Evolutionary conservation across 1,140 invertebrate genomes (phyloP), one percentile per base, ranked within the genome.

Genomic region (Drosophila varians): DNA sequence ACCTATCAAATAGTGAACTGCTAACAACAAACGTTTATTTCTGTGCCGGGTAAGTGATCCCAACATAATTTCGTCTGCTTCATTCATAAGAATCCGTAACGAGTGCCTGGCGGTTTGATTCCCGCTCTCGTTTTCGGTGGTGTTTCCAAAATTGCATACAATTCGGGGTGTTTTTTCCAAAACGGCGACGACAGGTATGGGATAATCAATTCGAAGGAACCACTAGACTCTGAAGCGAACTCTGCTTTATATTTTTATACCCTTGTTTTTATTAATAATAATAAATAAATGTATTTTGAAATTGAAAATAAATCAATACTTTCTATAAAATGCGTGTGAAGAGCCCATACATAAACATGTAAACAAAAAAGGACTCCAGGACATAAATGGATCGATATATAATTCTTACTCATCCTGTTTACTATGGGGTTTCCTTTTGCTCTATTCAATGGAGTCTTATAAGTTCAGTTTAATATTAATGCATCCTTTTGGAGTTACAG

Each of bases 101-200:
- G 62, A 40, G 34, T 61, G 76, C 55, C 76, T 61, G 69, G 72
- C 65, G 56, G 19, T 58, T 52, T 51, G 48, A 12, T 47, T 77
- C n/a, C 25, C 38, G 53, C 57, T 76, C 51, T 56, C 65, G 69
- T 61, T 86, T 58, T 53, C 65, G 80, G 80, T 84, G 80, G 80
- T 84, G 80, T 84, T 84, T 80, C 71, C 58, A 74, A 86, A 84
- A 73, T 87, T 64, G 77, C 66, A 72, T 62, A 68, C 72, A 40
- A 61, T 76, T 87, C 75, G 73, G 80, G 80, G 80, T 87, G 80
- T 77, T 79, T 83, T 84, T 84, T 87, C 46, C 54, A 42, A n/a
- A 71, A 36, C 56, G 53, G 31, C 49, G 51, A 36, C 66, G 48
- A 87, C 79, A 84, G 80, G 80, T 84, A 84, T 84, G 80, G 77